Evolutionary conservation across 2,797 vertebrate species (phyloP).

Genomic region (Cephalopachus bancanus): DNA sequence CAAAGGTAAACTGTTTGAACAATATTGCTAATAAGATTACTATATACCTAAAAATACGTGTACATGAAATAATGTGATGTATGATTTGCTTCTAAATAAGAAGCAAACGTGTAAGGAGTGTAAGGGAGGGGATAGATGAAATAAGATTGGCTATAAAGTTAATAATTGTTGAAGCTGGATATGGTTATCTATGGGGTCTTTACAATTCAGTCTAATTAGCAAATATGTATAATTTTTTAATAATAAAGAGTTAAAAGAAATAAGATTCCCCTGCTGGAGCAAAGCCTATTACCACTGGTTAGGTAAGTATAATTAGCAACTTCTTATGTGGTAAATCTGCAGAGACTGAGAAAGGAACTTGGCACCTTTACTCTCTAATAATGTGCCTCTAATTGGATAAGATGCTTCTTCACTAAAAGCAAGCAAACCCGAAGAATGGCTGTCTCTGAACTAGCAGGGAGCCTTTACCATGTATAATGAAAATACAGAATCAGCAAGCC

Average conservation of each 20-base stretch:
- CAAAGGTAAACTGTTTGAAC: background rate
- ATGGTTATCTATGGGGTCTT: background rate
- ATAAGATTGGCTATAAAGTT: background rate
- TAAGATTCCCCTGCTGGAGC: background rate
- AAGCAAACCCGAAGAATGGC: slow-evolving; percentile 58
- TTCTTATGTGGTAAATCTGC: background rate
- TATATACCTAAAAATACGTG: background rate
- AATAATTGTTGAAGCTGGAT: background rate
- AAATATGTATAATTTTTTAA: slow-evolving; percentile 16
- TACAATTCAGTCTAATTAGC: background rate
- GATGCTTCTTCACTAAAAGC: slow-evolving; percentile 2
- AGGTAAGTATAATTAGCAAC: slow-evolving; percentile 29
- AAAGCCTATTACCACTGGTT: background rate
- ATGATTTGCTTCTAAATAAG: slow-evolving; percentile 4
- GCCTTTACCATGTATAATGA: background rate
- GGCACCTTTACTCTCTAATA: slow-evolving; percentile 25
- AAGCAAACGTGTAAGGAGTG: too few relatives aligned
- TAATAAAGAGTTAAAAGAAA: background rate
- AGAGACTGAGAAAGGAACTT: background rate
- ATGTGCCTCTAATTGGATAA: slow-evolving; percentile 57
- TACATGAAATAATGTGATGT: background rate
- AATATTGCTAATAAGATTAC: background rate
- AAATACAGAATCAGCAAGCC: background rate
- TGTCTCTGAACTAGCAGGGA: background rate
- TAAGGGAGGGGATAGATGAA: background rate